These are phyloP conservation scores for Falco punctatus DNA, from an alignment of 2,113 vertebrate genomes.

Conservation along the genomic window DNA sequence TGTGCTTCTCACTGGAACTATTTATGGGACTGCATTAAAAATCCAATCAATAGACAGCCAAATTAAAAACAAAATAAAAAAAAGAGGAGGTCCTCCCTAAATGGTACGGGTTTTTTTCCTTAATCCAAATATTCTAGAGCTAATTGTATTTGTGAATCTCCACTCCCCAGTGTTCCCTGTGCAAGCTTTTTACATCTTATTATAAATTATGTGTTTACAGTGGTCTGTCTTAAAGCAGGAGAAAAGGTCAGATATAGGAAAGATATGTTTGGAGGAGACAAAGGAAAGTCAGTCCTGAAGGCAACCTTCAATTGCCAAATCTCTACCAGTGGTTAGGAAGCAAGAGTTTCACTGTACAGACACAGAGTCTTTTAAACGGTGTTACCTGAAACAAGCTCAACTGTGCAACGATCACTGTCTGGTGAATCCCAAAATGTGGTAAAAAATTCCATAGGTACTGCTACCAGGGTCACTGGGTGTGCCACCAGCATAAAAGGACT, in stretches of 20 bases:
- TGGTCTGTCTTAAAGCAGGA: background rate
- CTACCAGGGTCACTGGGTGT: background rate
- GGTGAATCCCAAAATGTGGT: background rate
- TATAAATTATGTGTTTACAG: background rate
- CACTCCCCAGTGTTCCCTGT: accelerated
- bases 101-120: background rate
- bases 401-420: background rate
- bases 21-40: background rate
- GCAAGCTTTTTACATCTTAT: background rate
- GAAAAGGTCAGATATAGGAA: background rate
- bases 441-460: background rate
- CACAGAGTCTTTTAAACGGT: background rate
- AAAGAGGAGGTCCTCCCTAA: background rate
- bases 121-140: background rate
- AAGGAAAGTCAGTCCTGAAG: background rate
- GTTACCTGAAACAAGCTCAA: background rate
- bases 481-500: background rate
- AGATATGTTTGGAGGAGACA: background rate
- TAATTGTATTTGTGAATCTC: background rate
- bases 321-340: background rate
- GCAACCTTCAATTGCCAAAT: background rate
- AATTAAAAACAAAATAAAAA: background rate
- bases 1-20: background rate
- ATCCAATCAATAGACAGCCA: background rate
- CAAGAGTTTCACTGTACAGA: background rate